A percentile compares a stretch with the other conserved stretches of the same genome.
Evolutionary conservation across 1,140 invertebrate genomes (phyloP).

Genomic region (Diorhabda sublineata): DNA sequence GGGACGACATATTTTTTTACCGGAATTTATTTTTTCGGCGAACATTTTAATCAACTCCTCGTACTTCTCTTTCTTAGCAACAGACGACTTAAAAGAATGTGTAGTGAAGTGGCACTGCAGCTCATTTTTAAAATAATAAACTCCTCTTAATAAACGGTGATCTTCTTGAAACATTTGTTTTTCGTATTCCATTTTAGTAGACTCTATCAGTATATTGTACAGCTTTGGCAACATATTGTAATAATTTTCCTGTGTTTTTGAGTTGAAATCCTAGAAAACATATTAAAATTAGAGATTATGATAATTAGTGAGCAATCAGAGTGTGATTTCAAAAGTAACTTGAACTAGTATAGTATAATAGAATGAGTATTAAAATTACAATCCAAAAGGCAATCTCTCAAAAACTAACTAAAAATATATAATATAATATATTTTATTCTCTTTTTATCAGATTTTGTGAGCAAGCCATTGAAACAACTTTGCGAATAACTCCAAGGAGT

Average conservation of each 20-base stretch:
- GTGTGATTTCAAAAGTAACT: too few species aligned
- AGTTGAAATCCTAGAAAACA: too few species aligned
- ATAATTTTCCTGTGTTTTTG: slow-evolving; percentile 1
- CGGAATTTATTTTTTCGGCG: slow-evolving; percentile 11
- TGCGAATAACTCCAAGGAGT: too few species aligned
- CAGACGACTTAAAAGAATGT: background rate
- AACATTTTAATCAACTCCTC: slow-evolving; percentile 18
- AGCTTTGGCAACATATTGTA: slow-evolving; percentile 18
- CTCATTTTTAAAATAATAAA: slow-evolving; percentile 16
- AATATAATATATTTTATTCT: too few species aligned
- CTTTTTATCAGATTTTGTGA: too few species aligned
- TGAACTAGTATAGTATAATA: too few species aligned
- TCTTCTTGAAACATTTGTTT: slow-evolving; percentile 7
- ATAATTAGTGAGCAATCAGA: too few species aligned
- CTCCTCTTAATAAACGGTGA: slow-evolving; percentile 10
- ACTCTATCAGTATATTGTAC: slow-evolving; percentile 14
- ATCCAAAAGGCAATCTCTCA: too few species aligned
- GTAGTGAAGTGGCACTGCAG: slow-evolving; percentile 1
- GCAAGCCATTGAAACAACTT: too few species aligned
- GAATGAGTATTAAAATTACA: too few species aligned
- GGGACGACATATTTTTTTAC: background rate
- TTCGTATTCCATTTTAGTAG: background rate
- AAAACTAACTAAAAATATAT: too few species aligned
- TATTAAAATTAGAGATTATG: too few species aligned
- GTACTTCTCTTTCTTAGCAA: background rate